phyloP scores from a whole-genome alignment of 2,113 vertebrate species.

The Gobio gobio region DNA sequence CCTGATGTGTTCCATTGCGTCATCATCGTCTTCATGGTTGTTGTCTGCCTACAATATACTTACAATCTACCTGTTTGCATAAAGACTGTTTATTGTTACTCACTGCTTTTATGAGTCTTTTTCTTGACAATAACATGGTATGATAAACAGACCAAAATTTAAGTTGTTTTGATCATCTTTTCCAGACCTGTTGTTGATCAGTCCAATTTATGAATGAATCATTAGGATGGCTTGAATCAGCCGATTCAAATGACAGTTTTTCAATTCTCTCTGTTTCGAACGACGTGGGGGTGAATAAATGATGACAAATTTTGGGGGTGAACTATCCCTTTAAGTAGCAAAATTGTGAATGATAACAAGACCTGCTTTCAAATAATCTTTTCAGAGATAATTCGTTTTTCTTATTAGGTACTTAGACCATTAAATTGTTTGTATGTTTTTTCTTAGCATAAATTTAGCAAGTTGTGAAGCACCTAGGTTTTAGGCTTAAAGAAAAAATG shows the following conservation, averaged over 20 bases:
- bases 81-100: no score
- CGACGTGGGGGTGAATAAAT: not conserved
- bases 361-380: not conserved
- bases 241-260: not conserved
- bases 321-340: not conserved
- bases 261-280: not conserved
- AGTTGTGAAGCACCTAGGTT: not conserved
- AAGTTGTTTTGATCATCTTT: no score
- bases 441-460: not conserved
- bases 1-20: not conserved
- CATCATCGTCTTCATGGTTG: no score
- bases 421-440: not conserved
- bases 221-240: not conserved
- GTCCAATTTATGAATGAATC: not conserved
- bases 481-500: no score
- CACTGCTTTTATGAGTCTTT: no score
- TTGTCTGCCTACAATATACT: no score
- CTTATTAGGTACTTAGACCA: not conserved
- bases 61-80: no score
- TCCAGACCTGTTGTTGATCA: no score
- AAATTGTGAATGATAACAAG: no score
- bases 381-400: not conserved
- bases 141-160: not conserved
- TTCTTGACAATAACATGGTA: not conserved
- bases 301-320: not conserved